phyloP scores from a whole-genome alignment of 1,140 invertebrate species.

The Adelges cooleyi region DNA sequence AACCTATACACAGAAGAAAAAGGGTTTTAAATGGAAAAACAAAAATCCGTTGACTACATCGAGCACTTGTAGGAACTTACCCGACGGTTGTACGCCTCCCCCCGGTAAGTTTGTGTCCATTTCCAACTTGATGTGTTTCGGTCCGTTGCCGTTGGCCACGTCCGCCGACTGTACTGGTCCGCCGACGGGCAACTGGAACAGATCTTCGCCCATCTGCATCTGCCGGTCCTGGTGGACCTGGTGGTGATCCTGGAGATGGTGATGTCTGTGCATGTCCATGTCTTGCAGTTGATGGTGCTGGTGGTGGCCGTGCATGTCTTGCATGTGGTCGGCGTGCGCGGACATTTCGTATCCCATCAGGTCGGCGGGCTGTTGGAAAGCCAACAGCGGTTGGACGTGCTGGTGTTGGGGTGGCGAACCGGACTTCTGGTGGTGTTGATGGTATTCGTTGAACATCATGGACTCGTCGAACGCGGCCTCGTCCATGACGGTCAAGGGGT shows the following conservation, averaged over 20 bases:
- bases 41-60: no score
- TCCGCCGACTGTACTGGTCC: not conserved
- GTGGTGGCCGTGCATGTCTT: not conserved
- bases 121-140: conserved; percentile 12
- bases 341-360: conserved; percentile 10
- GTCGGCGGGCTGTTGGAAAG: conserved; percentile 6
- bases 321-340: not conserved
- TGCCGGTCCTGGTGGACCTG: conserved; percentile 10
- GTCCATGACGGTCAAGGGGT: not conserved
- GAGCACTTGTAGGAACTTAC: not conserved
- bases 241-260: not conserved
- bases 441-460: conserved; percentile 23
- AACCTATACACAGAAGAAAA: not conserved
- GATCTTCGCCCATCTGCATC: conserved; percentile 11
- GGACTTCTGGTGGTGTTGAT: conserved; percentile 2
- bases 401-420: conserved; percentile 12
- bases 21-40: no score
- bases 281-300: conserved; percentile 14
- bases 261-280: conserved; percentile 15
- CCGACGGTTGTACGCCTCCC: not conserved
- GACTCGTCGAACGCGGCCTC: conserved; percentile 15
- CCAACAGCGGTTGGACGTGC: not conserved
- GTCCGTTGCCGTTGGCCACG: not conserved
- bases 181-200: not conserved
- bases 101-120: not conserved